phyloP scores from a whole-genome alignment of 2,888 invertebrate genomes.

The Brachyptera putata region DNA sequence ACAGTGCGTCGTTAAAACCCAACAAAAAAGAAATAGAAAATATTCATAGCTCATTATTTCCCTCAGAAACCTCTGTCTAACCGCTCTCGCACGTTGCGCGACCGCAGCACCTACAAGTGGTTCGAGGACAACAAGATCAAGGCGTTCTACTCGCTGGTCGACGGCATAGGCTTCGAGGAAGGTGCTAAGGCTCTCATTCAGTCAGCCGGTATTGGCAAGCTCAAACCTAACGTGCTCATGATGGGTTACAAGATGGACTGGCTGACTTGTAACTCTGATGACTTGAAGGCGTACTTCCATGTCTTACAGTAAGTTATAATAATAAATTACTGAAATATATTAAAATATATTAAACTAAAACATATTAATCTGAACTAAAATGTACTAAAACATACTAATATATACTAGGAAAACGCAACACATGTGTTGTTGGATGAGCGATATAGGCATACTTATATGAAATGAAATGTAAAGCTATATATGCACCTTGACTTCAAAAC shows the following conservation, averaged over 20 bases:
- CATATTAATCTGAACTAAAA: too few relatives aligned
- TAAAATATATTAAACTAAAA: too few relatives aligned
- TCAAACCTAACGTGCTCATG: slow-evolving; percentile 88
- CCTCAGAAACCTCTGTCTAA: slow-evolving; percentile 59
- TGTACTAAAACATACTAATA: too few relatives aligned
- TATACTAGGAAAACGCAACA: too few relatives aligned
- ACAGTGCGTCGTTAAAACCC: too few relatives aligned
- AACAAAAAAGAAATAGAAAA: too few relatives aligned
- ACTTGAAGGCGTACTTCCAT: slow-evolving; percentile 87
- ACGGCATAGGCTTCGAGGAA: slow-evolving; percentile 63
- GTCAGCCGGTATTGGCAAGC: slow-evolving; percentile 84
- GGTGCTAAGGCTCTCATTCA: slow-evolving; percentile 83
- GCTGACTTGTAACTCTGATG: slow-evolving; percentile 66
- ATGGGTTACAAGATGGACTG: slow-evolving; percentile 95
- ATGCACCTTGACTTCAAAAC: too few relatives aligned
- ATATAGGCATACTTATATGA: too few relatives aligned
- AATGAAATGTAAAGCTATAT: too few relatives aligned
- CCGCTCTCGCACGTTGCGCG: slow-evolving; percentile 55
- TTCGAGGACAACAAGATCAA: slow-evolving; percentile 77
- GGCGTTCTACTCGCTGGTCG: slow-evolving; percentile 77
- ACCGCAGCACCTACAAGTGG: slow-evolving; percentile 73
- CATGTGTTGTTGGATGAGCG: too few relatives aligned
- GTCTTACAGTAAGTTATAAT: slow-evolving; percentile 93
- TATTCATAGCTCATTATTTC: neutral
- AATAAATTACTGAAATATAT: too few relatives aligned